Evolutionary conservation across 2,113 vertebrate genomes (phyloP), one percentile per base, ranked within the genome.

Genomic region (Acrocephalus arundinaceus): DNA sequence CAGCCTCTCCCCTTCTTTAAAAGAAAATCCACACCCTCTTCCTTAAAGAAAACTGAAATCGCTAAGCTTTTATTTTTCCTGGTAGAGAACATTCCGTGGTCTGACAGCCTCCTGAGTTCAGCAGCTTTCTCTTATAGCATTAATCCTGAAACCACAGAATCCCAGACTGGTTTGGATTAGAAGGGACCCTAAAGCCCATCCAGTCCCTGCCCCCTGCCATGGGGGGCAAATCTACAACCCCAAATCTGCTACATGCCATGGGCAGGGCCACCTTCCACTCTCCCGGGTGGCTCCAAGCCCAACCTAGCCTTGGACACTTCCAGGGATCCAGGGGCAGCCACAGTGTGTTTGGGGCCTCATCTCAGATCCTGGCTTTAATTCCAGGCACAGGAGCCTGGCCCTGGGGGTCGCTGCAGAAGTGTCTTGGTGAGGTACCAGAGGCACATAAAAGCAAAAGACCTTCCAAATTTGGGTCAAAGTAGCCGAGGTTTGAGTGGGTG

Each of bases 321-420:
- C 55, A 76, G 62, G 30, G 54, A 54, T 35, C 12, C 70, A 48
- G 70, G 45, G 4, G 20, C 46, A 89, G 30, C 30, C 62, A 41
- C n/a, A 22, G 2, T 0, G 3, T 7, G 31, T 52, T 19, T 28
- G 39, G 45, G 27, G 28, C 39, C 27, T 46, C 55, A 2, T 10
- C 27, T 19, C 28, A 70, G 55, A 45, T 3, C 46, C 55, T 19
- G 63, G 11, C 46, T 37, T 68, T 33, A 12, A 54, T 28, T 24
- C 33, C 55, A 70, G 23, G 28, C 15, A 46, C 23, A 62, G 48
- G 23, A 77, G 5, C 13, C 8, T 15, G 25, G 9, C 5, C 4
- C 72, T 37, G 45, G 12, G 19, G 4, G 11, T 7, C 2, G 0
- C 0, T 7, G 15, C 10, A 82, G 41, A 45, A 51, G 7, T 1